Conservation (phyloP, 1,140 invertebrate species). For the Phocides pigmalion region DNA sequence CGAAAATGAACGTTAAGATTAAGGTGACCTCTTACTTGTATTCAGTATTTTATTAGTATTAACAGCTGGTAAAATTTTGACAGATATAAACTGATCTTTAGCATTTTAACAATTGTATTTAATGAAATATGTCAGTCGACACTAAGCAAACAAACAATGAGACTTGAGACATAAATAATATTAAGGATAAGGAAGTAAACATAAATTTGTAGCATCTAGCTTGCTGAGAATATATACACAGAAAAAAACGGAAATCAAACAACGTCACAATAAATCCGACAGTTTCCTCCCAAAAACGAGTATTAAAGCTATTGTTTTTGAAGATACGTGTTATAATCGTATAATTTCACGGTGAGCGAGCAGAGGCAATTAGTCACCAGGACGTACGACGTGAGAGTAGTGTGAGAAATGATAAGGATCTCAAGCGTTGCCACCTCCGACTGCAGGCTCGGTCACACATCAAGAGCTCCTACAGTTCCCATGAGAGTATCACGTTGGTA, state of each 20-base stretch:
- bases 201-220: neutral
- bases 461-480: slow-evolving; percentile 36
- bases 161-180: no score
- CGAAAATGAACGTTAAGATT: no score
- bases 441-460: slow-evolving; percentile 47
- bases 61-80: no score
- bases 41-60: no score
- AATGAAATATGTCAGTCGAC: no score
- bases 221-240: neutral
- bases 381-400: slow-evolving; percentile 63
- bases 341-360: slow-evolving; percentile 68
- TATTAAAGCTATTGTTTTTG: slow-evolving; percentile 57
- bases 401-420: slow-evolving; percentile 54
- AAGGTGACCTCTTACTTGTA: no score
- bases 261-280: slow-evolving; percentile 2
- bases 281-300: slow-evolving; percentile 28
- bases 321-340: slow-evolving; percentile 62
- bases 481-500: slow-evolving; percentile 25
- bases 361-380: slow-evolving; percentile 67
- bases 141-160: no score
- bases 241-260: neutral
- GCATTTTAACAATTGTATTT: no score
- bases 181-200: neutral
- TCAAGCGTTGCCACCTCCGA: slow-evolving; percentile 29
- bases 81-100: no score